A percentile compares a stretch with the other conserved stretches of the same genome.
phyloP scores from a whole-genome alignment of 2,888 invertebrate species.

The Drosophila diplacantha region DNA sequence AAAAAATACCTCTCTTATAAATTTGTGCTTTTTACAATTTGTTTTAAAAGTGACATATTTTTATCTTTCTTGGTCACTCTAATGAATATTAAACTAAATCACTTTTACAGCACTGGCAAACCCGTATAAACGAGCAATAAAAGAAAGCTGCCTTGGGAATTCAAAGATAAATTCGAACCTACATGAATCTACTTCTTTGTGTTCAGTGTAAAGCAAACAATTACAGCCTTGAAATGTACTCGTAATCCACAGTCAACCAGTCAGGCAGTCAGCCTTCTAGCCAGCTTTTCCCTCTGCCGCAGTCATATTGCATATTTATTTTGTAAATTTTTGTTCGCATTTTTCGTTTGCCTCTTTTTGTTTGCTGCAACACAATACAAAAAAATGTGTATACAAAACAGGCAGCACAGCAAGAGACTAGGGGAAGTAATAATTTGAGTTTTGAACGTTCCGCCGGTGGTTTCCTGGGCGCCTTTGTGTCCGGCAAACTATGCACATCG shows the following conservation, averaged over 20 bases:
- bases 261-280: conserved; percentile 3
- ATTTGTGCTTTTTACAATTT: too few relatives aligned
- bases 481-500: conserved; percentile 20
- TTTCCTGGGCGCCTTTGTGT: conserved; percentile 11
- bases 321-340: conserved; percentile 17
- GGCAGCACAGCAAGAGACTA: background rate
- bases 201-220: conserved; percentile 38
- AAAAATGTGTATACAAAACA: background rate
- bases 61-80: too few relatives aligned
- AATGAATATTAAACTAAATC: too few relatives aligned
- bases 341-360: conserved; percentile 5
- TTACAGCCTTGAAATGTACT: conserved; percentile 41
- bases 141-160: background rate
- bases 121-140: too few relatives aligned
- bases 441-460: conserved; percentile 24
- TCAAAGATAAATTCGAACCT: background rate
- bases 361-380: conserved; percentile 10
- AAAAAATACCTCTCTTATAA: too few relatives aligned
- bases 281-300: conserved; percentile 17
- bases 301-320: conserved; percentile 32
- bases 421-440: conserved; percentile 37
- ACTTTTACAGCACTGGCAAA: too few relatives aligned
- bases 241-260: conserved; percentile 9
- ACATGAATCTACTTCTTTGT: background rate
- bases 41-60: too few relatives aligned